Evolutionary conservation across 53 echinoderm and acorn worm species (phyloP), one percentile per base, ranked within the genome.

Genomic region (Henricia sp.): DNA sequence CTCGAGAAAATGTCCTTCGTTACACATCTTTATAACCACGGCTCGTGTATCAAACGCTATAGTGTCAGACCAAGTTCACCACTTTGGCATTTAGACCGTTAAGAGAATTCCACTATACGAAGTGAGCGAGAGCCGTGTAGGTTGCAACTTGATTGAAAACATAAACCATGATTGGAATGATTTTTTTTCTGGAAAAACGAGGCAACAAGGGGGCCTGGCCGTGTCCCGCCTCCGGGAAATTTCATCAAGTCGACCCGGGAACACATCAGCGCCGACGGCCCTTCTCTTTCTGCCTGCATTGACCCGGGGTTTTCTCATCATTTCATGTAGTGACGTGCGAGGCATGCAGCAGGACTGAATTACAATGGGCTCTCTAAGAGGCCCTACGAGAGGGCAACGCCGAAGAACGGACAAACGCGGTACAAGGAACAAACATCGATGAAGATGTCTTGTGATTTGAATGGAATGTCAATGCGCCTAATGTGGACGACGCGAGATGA

Each of bases 61-160:
- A 73, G 52, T 32, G 33, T 5, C 23, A 35, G 53, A 73, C 58
- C 29, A 25, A 29, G 25, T 58, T 28, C 23, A 58, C 25, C 19
- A 54, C 20, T 24, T 40, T 37, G 27, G 32, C 28, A 63, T 36
- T 17, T 36, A 68, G 68, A n/a, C 24, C 17, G 37, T n/a, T 38
- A n/a, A 37, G 37, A 8, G n/a, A 19, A 40, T 30, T n/a, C 32
- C 14, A 16, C 19, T 30, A 70, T 43, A 52, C n/a, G n/a, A 50
- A 14, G 12, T n/a, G 24, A 1, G 13, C 27, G 26, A 40, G 51
- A 9, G 19, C 26, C 17, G 32, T 62, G 80, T 64, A 62, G 62
- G 80, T 80, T 64, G 48, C 44, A 80, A 80, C 80, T 58, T 80
- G 80, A 80, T 80, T 46, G 19, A 64, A 48, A 60, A 32, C 37